Evolutionary conservation across 23 tunicate genomes (phyloP), one percentile per base, ranked within the genome.

Genomic region (Clavelina lepadiformis): DNA sequence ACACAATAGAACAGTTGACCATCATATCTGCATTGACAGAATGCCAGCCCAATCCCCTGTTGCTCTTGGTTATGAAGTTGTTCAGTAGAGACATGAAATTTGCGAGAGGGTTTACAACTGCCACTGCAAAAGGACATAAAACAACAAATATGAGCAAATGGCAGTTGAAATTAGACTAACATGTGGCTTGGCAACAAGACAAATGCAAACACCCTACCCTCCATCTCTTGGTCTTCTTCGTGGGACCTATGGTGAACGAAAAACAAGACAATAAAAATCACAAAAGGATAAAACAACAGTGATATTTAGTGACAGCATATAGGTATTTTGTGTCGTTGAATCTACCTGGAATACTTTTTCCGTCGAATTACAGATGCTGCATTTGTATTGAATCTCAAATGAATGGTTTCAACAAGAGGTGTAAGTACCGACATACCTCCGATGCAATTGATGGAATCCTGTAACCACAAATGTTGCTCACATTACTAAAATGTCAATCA

Each of bases 401-500:
- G 74, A 62, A 89, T 89, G 34, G 67, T 79, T 44, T 89, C 97
- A 5, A 89, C 41, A 20, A 89, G 69, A 28, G 97, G 97, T 34
- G 79, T 74, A 0, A 89, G 64, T 11, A 89, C 83, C 19, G 81
- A 71, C 11, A 89, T 45, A 0, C 97, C 97, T 0, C 97, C 97
- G 24, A 89, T 68, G n/a, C 81, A 86, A 72, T 89, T 89, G 56
- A 89, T 75, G 22, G 97, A 61, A 38, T 89, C 80, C 97, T 89
- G 71, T 2, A 64, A 35, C 3, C 21, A 53, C n/a, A 41, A 41
- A 41, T 41, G 49, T 41, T 11, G 15, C 49, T 41, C 49, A 41
- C 15, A 11, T 15, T 41, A 11, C 11, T 41, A 11, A 15, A 11
- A 11, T 11, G 11, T 15, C 15, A 11, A 41, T 41, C 49, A 41